Base-by-base conservation (phyloP, 2,888 invertebrate genomes). In the Drosophila neoperkinsi region DNA sequence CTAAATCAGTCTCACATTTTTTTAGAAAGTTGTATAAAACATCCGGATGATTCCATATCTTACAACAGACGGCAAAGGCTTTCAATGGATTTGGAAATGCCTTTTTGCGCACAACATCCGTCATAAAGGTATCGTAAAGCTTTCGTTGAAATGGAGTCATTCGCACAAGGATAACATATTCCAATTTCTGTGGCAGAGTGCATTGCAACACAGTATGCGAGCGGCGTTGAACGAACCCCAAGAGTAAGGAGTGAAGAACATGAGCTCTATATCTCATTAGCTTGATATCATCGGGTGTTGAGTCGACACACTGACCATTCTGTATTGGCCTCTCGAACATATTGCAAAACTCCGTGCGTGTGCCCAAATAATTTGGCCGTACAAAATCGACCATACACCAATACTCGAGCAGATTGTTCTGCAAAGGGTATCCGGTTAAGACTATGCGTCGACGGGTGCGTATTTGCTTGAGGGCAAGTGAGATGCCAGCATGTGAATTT, bases 371-470 rank as follows among this genome's bases (percentile, higher is more conserved):
- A 94, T 98, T 99, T 0, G 99, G 99, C 30, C 99, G 87, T 0
- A 99, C 99, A 93, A 99, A 99, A 92, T 99, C 99, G 0, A 99
- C 99, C 99, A 99, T 99, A 92, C 99, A 99, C 98, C 98, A 99
- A 93, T 99, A 99, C 92, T 98, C 98, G 65, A 98, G 94, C 25
- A 99, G 94, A 93, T 99, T 99, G 93, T 99, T 99, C 94, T 99
- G 99, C 16, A 99, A 94, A 0, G 99, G 99, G 94, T 99, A 99
- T 4, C 99, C 99, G 4, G 99, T 99, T 34, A 99, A 94, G 0
- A 99, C 99, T 21, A 99, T 96, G 75, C 99, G 95, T 21, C 99
- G 95, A 91, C 98, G 97, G 0, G 99, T 99, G 84, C 96, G 95
- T 94, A 99, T 98, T 91, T 98, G 97, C 92, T 99, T 99, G 49